Base-by-base conservation (phyloP, 2,113 vertebrate genomes). In the Saguinus imperator region DNA sequence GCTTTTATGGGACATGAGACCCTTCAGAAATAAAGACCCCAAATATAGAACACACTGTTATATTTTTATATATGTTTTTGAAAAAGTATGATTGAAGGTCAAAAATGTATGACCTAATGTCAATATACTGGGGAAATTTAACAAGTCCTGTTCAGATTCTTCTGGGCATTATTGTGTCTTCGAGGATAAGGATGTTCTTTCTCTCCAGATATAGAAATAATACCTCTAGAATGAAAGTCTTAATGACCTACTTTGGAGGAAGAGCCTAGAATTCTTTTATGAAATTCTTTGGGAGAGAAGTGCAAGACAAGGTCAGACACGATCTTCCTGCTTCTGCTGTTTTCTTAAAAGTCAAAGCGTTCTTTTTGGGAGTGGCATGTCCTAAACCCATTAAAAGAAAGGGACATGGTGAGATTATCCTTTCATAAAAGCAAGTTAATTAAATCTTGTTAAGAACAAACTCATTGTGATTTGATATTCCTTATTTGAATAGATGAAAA, bases 181-280 rank as follows among this genome's bases (percentile, higher is more conserved):
- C 0, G 13, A 32, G 12, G 37, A 66, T 29, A 32, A 52, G 13
- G 45, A n/a, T 75, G 29, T 9, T 18, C 16, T 10, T 81, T 58
- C 35, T 0, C 7, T 16, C 32, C 75, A 72, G 2, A 3, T 70
- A 11, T 3, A 87, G 16, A 23, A 11, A 58, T 4, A 1, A 3
- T 32, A 37, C 2, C 1, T 58, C 61, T 50, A 9, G 25, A 70
- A 45, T 17, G 23, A 61, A 70, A 72, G 10, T 48, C 16, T 88
- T 32, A 43, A 64, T 45, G 23, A 58, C 73, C 14, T 58, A 27
- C 13, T 18, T 43, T 20, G 23, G 14, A 55, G 11, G 29, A 80
- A 25, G 5, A 23, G 8, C 5, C 70, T 17, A 48, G 10, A 76
- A 64, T 48, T 76, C 7, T 75, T 85, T 29, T 9, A 37, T 52